Percentiles rank a stretch among this genome's conserved stretches.
Evolutionary conservation across 2,888 invertebrate species (phyloP).

Genomic region (Trimorus sp.): DNA sequence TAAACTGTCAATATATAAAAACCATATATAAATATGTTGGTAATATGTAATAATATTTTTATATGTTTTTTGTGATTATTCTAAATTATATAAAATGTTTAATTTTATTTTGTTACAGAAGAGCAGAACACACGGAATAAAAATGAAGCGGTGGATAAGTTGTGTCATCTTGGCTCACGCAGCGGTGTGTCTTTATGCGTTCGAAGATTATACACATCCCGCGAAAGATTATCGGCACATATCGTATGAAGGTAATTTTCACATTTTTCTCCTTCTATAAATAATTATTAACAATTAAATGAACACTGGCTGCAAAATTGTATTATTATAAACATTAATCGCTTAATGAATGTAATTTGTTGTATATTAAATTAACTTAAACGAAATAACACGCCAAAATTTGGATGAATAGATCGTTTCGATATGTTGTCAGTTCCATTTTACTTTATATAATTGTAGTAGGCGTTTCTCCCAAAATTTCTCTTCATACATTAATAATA

Average conservation of each 20-base stretch:
- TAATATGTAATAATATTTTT: too few species aligned
- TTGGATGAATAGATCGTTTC: background rate
- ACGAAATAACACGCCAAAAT: background rate
- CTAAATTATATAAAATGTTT: too few species aligned
- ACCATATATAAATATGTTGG: too few species aligned
- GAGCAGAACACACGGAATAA: constrained; percentile 16
- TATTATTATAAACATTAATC: too few species aligned
- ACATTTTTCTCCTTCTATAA: constrained; percentile 1
- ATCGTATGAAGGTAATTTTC: constrained; percentile 37
- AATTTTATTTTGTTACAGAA: constrained; percentile 9
- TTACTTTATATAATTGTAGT: background rate
- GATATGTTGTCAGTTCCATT: too few species aligned
- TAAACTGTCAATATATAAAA: too few species aligned
- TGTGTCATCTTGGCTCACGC: constrained; percentile 27
- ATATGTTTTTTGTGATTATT: too few species aligned
- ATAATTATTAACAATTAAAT: background rate
- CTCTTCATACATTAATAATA: background rate
- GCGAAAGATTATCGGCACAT: constrained; percentile 26
- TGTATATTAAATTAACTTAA: background rate
- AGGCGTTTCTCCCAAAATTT: constrained; percentile 22
- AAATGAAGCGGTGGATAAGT: constrained; percentile 47
- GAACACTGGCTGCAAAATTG: too few species aligned
- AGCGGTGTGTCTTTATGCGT: constrained; percentile 25
- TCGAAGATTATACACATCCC: background rate
- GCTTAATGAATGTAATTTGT: background rate